Evolutionary conservation across 2,888 invertebrate species (phyloP).

Genomic region (Flexamia atlantica): DNA sequence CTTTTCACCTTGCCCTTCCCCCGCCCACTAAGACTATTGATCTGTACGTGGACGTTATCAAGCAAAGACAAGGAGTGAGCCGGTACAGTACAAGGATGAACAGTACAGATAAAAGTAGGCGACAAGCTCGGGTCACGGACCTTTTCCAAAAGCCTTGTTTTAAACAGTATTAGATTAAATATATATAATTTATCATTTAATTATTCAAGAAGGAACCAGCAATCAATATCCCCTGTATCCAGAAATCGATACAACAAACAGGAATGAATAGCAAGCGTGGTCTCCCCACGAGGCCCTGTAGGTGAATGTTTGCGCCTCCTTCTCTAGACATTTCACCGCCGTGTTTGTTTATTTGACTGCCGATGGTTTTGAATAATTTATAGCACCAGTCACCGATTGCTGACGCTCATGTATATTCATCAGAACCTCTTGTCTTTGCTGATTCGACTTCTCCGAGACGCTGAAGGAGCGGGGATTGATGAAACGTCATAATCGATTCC

Average conservation of each 20-base stretch:
- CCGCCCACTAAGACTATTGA: too few relatives aligned
- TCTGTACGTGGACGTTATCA: too few relatives aligned
- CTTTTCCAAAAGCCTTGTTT: too few relatives aligned
- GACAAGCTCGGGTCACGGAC: too few relatives aligned
- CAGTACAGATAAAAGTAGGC: too few relatives aligned
- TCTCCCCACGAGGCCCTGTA: not conserved
- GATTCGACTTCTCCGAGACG: conserved; percentile 22
- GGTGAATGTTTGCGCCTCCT: conserved; percentile 34
- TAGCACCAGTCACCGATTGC: conserved; percentile 39
- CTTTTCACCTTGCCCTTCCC: too few relatives aligned
- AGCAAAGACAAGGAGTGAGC: too few relatives aligned
- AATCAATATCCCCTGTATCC: too few relatives aligned
- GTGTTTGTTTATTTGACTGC: conserved; percentile 51
- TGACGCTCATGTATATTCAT: conserved; percentile 51
- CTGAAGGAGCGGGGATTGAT: not conserved
- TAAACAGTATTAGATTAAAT: too few relatives aligned
- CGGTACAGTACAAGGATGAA: too few relatives aligned
- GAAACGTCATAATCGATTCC: conserved; percentile 31
- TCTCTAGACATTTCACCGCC: conserved; percentile 39
- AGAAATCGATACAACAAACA: not conserved
- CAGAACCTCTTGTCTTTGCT: conserved; percentile 34
- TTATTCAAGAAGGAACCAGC: too few relatives aligned
- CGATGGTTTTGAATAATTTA: conserved; percentile 50
- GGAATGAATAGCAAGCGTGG: not conserved
- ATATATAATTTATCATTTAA: too few relatives aligned